Base-by-base conservation (phyloP, 2,797 vertebrate species). In the Serranus cabrilla region DNA sequence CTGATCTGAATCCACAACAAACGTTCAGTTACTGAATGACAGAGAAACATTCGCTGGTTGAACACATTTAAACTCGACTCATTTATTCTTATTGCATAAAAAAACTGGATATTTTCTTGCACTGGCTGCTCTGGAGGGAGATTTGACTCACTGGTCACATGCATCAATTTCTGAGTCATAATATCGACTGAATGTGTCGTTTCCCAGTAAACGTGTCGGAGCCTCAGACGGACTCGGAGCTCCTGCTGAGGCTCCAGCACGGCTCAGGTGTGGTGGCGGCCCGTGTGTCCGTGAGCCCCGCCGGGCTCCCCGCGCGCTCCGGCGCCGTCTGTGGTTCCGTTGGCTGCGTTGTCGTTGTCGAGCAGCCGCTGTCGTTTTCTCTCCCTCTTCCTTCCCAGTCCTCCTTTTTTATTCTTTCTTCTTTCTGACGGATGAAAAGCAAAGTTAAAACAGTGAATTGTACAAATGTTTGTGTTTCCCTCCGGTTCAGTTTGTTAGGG, bases 331-430 rank as follows among this genome's bases (percentile, higher is more conserved):
- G 79, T 52, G 0, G 83, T 86, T n/a, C 7, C 46, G 20, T 87
- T 84, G 0, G 37, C 68, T 1, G 1, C 40, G 8, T 14, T 17
- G 58, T 13, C 5, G 62, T 13, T 65, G 84, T 27, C 2, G 11
- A 74, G 65, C 49, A 75, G 75, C 27, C n/a, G 81, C 20, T 62
- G 67, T 23, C 74, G 74, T 71, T 86, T 89, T 21, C 74, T 71
- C 49, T 85, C 86, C 34, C 11, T 76, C 71, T 87, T 90, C 47
- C 43, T 74, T 2, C 88, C 89, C 2, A 78, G 68, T 27, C 84
- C 85, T 55, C 14, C 76, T 68, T 76, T 86, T 76, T 54, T 86
- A 67, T 52, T 85, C 27, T 23, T 60, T 87, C 69, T 85, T 81
- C 78, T 86, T 27, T 85, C 89, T 92, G 84, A 66, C 4, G 20